phyloP scores from a whole-genome alignment of 2,888 invertebrate genomes.

The Octonoba sinensis region DNA sequence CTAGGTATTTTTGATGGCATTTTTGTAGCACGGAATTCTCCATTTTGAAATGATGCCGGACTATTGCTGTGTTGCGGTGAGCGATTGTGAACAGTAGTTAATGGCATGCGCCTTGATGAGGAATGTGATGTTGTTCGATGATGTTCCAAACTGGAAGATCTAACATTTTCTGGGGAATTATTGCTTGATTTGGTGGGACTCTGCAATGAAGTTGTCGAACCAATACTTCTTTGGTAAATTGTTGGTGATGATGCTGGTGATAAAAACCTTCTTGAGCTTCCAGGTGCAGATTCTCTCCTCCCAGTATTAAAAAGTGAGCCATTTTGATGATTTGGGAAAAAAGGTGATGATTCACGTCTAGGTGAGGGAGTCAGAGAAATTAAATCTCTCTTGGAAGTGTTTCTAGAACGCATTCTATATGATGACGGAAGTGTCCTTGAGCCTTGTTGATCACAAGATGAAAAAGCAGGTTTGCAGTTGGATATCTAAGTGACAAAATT shows the following conservation, averaged over 20 bases:
- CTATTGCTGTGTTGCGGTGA: conserved; percentile 35
- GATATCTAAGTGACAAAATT: too few species aligned
- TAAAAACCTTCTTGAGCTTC: conserved; percentile 12
- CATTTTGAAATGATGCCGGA: conserved; percentile 25
- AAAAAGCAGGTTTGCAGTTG: neutral
- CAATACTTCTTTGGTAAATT: conserved; percentile 26
- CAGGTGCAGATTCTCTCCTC: conserved; percentile 28
- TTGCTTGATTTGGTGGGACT: conserved; percentile 24
- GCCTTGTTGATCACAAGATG: conserved; percentile 23
- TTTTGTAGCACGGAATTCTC: conserved; percentile 19
- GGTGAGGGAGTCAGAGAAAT: conserved; percentile 19
- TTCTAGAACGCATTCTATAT: conserved; percentile 38
- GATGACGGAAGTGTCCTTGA: conserved; percentile 45
- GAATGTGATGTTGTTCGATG: conserved; percentile 37
- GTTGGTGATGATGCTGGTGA: conserved; percentile 29
- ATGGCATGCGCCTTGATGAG: conserved; percentile 33
- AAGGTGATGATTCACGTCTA: conserved; percentile 37
- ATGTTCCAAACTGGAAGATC: conserved; percentile 19
- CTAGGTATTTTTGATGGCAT: conserved; percentile 45
- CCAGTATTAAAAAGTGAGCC: neutral
- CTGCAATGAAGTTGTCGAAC: conserved; percentile 17
- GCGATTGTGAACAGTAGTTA: conserved; percentile 40
- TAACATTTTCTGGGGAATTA: neutral
- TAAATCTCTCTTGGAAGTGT: conserved; percentile 19
- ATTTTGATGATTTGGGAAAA: conserved; percentile 16